Evolutionary conservation across 2,797 vertebrate species (phyloP).

Genomic region (Aldrovandia affinis): DNA sequence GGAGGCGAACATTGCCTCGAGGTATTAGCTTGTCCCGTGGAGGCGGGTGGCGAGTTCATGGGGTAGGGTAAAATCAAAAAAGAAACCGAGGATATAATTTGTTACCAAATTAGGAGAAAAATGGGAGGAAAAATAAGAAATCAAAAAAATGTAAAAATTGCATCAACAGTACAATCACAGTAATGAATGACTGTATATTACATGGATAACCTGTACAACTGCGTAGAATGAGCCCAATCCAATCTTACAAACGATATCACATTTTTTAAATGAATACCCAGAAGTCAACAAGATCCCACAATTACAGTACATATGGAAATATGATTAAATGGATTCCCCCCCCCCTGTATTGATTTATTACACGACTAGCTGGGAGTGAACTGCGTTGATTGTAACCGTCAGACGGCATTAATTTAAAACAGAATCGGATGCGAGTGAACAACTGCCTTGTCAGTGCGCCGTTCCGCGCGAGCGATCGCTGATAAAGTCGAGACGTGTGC

Average conservation of each 20-base stretch:
- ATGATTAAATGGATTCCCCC: slow-evolving; percentile 67
- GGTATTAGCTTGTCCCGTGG: too few relatives aligned
- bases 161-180: background rate
- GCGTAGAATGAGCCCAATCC: background rate
- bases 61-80: too few relatives aligned
- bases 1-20: too few relatives aligned
- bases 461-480: slow-evolving; percentile 1
- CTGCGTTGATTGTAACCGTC: slow-evolving; percentile 69
- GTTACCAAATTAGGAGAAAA: too few relatives aligned
- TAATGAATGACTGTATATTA: background rate
- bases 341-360: slow-evolving; percentile 77
- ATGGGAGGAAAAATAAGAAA: too few relatives aligned
- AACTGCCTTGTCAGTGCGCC: slow-evolving; percentile 50
- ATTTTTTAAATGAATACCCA: background rate
- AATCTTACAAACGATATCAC: background rate
- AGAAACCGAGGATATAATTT: too few relatives aligned
- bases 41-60: too few relatives aligned
- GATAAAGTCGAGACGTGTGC: background rate
- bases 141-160: too few relatives aligned
- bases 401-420: slow-evolving; percentile 63
- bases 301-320: slow-evolving; percentile 33
- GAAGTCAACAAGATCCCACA: slow-evolving; percentile 22
- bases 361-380: slow-evolving; percentile 67
- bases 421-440: slow-evolving; percentile 67
- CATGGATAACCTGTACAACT: background rate